Evolutionary conservation across 2,888 invertebrate species (phyloP), one percentile per base, ranked within the genome.

Genomic region (Trichacis sp.): DNA sequence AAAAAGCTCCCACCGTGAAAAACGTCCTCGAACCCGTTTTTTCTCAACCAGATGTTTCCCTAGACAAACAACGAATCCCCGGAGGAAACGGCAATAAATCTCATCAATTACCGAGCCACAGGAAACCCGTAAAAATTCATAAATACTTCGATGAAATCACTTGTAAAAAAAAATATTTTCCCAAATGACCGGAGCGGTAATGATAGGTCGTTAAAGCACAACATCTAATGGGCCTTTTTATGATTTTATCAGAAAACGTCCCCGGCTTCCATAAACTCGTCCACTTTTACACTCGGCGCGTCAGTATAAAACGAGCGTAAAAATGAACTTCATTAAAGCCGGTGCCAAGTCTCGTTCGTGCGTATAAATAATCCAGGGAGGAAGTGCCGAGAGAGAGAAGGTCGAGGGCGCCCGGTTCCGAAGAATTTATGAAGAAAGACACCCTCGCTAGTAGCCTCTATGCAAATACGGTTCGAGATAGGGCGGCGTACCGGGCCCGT

Each of bases 391-490:
- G 49, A 36, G 57, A 33, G 56, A 55, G 54, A 62, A 59, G 47
- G 56, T 50, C 61, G 50, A 56, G 62, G 69, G 53, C 61, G 63
- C 43, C 50, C 52, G 46, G 64, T 63, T 64, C 56, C 51, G n/a
- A 70, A 73, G 64, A 55, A 77, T 61, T 72, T 69, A 70, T 64
- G 71, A 71, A 69, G 55, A 50, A 46, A 64, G 65, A 53, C 57
- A 67, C 56, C 61, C 60, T 65, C 55, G n/a, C n/a, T n/a, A n/a
- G n/a, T n/a, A n/a, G n/a, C n/a, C n/a, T 72, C 67, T 72, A 78
- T 77, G 78, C 76, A 79, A 79, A 80, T 79, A 75, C 61, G 49
- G 45, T 46, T 43, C 6, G 46, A 52, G 56, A 61, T 56, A 55
- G 66, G 64, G 61, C 64, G 70, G 73, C 69, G 73, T 67, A 68